Evolutionary conservation across 2,888 invertebrate species (phyloP).

Genomic region (Drosophila rellima): DNA sequence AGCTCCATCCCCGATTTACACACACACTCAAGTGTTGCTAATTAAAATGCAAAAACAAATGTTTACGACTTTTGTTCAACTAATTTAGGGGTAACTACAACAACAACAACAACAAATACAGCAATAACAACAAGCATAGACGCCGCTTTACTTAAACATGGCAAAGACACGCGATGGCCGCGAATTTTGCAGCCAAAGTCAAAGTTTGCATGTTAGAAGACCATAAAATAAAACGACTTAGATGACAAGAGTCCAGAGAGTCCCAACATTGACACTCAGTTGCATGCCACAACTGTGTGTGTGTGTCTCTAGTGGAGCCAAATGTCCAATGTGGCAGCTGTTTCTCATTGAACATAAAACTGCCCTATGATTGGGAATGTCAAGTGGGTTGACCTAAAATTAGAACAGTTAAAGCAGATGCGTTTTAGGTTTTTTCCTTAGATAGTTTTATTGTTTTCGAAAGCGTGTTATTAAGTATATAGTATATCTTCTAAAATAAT

Average conservation of each 20-base stretch:
- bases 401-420: not conserved
- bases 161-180: conserved; percentile 71
- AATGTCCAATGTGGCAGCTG: conserved; percentile 11
- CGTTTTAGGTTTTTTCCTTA: not conserved
- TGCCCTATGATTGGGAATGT: not conserved
- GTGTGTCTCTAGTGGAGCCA: conserved; percentile 4
- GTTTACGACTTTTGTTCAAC: conserved; percentile 57
- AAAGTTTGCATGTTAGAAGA: conserved; percentile 70
- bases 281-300: conserved; percentile 16
- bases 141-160: conserved; percentile 54
- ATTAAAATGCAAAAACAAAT: conserved; percentile 69
- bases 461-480: not conserved
- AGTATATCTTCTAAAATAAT: not conserved
- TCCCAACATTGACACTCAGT: conserved; percentile 27
- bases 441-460: not conserved
- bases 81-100: conserved; percentile 69
- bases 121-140: conserved; percentile 23
- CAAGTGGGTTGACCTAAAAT: not conserved
- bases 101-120: conserved; percentile 30
- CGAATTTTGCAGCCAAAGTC: conserved; percentile 58
- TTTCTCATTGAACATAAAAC: conserved; percentile 3
- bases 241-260: conserved; percentile 24
- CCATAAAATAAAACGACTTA: conserved; percentile 51
- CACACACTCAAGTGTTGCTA: conserved; percentile 53
- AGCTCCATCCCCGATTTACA: not conserved